A percentile compares a stretch with the other conserved stretches of the same genome.
phyloP scores from a whole-genome alignment of 2,888 invertebrate species.

The Calameuta idolon region DNA sequence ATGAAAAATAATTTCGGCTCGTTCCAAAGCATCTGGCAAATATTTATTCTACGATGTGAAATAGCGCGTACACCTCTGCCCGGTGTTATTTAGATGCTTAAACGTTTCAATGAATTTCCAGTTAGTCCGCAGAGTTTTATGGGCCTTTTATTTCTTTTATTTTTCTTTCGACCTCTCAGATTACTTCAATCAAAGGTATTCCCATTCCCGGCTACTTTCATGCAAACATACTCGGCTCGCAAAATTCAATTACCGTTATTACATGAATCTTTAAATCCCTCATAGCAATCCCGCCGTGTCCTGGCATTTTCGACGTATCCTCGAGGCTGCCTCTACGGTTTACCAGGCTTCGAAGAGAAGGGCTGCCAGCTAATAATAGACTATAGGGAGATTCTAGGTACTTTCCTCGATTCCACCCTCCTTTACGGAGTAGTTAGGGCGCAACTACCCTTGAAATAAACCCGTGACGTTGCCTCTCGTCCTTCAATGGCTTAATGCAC shows the following conservation, averaged over 20 bases:
- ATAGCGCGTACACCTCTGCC: background rate
- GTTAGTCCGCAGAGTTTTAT: background rate
- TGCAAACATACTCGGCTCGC: background rate
- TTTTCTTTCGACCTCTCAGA: background rate
- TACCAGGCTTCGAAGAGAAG: background rate
- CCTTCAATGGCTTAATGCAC: slow-evolving; percentile 30
- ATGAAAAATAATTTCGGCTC: background rate
- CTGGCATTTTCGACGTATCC: background rate
- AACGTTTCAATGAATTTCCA: background rate
- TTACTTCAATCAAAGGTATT: background rate
- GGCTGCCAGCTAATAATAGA: background rate
- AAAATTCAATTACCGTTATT: background rate
- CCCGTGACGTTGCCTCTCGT: slow-evolving; percentile 14
- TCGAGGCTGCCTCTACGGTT: background rate
- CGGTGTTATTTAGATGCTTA: background rate
- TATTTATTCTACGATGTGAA: background rate
- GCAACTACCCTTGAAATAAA: slow-evolving; percentile 41
- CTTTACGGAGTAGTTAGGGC: slow-evolving; percentile 21
- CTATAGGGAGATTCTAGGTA: background rate
- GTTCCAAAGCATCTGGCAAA: background rate
- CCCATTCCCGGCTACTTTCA: background rate
- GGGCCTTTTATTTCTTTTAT: background rate
- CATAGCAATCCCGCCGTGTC: background rate
- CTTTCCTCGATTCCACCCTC: background rate
- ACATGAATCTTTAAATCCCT: background rate